Percentiles rank a stretch among this genome's conserved stretches.
These are phyloP conservation scores for Galleria mellonella DNA, from an alignment of 1,140 invertebrate species.

Conservation along the genomic window DNA sequence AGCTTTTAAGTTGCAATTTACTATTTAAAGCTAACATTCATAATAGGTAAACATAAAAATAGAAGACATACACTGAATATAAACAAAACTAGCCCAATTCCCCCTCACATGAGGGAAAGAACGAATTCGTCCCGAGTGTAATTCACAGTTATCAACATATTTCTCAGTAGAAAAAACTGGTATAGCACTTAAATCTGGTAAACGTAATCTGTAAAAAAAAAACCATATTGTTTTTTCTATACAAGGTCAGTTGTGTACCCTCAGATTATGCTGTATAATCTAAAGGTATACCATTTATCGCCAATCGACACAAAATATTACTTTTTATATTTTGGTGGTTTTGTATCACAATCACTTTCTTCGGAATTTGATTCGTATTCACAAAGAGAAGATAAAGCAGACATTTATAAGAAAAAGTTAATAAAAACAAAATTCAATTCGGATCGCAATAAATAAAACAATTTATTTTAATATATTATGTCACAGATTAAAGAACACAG, in stretches of 20 bases:
- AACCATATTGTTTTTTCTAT: too few species aligned
- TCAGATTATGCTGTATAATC: too few species aligned
- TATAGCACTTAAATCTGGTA: slow-evolving; percentile 41
- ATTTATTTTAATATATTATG: too few species aligned
- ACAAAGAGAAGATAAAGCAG: slow-evolving; percentile 10
- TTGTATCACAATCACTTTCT: slow-evolving; percentile 23
- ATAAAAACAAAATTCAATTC: slow-evolving; percentile 13
- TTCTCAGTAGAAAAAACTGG: slow-evolving; percentile 24
- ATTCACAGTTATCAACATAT: slow-evolving; percentile 74
- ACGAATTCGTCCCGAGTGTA: slow-evolving; percentile 79
- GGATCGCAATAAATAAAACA: too few species aligned
- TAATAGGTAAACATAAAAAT: neutral
- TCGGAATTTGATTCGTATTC: slow-evolving; percentile 26
- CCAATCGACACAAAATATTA: neutral
- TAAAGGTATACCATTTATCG: neutral
- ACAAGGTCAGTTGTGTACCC: too few species aligned
- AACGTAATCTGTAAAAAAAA: slow-evolving; percentile 38
- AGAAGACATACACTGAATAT: slow-evolving; percentile 77
- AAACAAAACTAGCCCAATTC: slow-evolving; percentile 86
- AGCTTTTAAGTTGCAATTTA: too few species aligned
- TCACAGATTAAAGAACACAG: too few species aligned
- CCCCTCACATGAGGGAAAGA: slow-evolving; percentile 86
- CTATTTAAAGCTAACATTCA: neutral
- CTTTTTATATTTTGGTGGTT: slow-evolving; percentile 7
- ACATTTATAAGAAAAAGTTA: slow-evolving; percentile 8